A percentile compares a stretch with the other conserved stretches of the same genome.
phyloP scores from a whole-genome alignment of 2,113 vertebrate species.

The Ifrita kowaldi region DNA sequence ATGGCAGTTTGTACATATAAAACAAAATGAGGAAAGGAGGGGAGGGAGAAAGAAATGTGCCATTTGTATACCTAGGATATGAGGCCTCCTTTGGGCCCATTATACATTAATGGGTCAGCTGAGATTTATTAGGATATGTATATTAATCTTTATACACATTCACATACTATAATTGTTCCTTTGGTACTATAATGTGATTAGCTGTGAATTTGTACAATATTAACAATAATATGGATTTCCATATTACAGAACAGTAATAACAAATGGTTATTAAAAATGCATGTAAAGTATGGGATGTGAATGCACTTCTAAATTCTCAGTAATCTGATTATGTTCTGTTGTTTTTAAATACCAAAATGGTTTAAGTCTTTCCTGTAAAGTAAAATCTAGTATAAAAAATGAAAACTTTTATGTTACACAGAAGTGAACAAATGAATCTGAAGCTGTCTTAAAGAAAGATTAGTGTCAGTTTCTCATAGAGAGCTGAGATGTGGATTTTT shows the following conservation, averaged over 20 bases:
- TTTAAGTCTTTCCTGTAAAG: not conserved
- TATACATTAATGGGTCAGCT: conserved; percentile 76
- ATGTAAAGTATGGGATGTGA: conserved; percentile 38
- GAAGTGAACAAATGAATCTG: not conserved
- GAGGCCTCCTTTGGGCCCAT: conserved; percentile 72
- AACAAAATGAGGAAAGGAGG: conserved; percentile 52
- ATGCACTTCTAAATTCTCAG: conserved; percentile 8
- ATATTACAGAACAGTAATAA: conserved; percentile 56
- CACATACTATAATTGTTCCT: conserved; percentile 69
- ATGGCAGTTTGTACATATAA: conserved; percentile 62
- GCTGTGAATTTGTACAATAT: conserved; percentile 73
- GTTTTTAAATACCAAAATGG: conserved; percentile 34
- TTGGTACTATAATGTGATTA: conserved; percentile 75
- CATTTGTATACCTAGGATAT: conserved; percentile 68
- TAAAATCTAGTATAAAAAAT: not conserved
- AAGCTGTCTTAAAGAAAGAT: not conserved
- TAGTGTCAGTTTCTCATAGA: not conserved
- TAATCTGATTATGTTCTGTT: not conserved
- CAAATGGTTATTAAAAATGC: conserved; percentile 70
- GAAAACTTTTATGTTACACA: not conserved
- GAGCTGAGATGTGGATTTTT: not conserved
- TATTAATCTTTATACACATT: conserved; percentile 78
- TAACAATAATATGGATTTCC: conserved; percentile 66
- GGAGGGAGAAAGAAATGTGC: conserved; percentile 57
- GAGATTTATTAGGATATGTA: conserved; percentile 73